These are phyloP conservation scores for Chionodraco myersi DNA, from an alignment of 2,113 vertebrate genomes.

Conservation along the genomic window DNA sequence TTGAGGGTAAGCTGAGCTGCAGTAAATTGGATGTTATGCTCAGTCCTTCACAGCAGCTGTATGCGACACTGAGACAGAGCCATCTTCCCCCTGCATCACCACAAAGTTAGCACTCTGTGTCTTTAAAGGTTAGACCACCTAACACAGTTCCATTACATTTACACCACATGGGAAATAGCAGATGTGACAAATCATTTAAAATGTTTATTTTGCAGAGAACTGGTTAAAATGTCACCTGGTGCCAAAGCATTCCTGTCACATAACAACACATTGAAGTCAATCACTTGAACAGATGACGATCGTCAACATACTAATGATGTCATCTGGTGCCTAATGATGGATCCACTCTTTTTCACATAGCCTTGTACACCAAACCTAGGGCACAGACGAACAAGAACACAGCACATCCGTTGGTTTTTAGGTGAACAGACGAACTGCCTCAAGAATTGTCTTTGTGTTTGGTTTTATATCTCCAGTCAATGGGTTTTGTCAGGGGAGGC, in stretches of 20 bases:
- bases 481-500: conserved; percentile 26
- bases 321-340: conserved; percentile 36
- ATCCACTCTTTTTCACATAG: conserved; percentile 22
- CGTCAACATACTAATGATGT: conserved; percentile 10
- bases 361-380: not conserved
- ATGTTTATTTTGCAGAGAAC: conserved; percentile 17
- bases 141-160: conserved; percentile 26
- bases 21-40: conserved; percentile 81
- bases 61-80: conserved; percentile 67
- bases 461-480: conserved; percentile 24
- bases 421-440: conserved; percentile 26
- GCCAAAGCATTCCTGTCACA: conserved; percentile 32
- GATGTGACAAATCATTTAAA: conserved; percentile 11
- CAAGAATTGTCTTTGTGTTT: conserved; percentile 29
- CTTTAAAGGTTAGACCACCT: conserved; percentile 48
- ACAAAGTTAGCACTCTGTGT: conserved; percentile 57
- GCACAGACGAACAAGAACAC: conserved; percentile 20
- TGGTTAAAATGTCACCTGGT: conserved; percentile 14
- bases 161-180: not conserved
- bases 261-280: conserved; percentile 27
- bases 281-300: conserved; percentile 19
- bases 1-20: conserved; percentile 75
- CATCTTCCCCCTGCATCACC: conserved; percentile 52
- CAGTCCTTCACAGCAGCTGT: conserved; percentile 73
- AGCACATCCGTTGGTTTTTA: conserved; percentile 20